Evolutionary conservation across 1,140 invertebrate species (phyloP).

Genomic region (Heliconius himera): DNA sequence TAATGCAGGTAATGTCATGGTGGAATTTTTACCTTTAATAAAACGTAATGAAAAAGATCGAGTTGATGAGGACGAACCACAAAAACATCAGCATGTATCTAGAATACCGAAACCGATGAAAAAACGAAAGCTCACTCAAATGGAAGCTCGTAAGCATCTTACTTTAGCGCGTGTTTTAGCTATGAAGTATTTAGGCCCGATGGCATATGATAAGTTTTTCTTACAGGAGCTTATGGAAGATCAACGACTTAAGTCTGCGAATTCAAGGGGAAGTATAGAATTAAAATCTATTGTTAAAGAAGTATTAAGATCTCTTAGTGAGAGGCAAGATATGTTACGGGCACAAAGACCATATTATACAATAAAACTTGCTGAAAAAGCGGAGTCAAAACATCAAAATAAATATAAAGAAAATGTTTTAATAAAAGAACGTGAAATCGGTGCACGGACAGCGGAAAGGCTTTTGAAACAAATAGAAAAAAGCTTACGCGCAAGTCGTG

Average conservation of each 20-base stretch:
- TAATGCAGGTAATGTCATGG: slow-evolving; percentile 72
- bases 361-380: slow-evolving; percentile 80
- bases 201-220: slow-evolving; percentile 82
- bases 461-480: slow-evolving; percentile 72
- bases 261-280: slow-evolving; percentile 71
- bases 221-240: slow-evolving; percentile 72
- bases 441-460: slow-evolving; percentile 72
- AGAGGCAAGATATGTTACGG: slow-evolving; percentile 80
- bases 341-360: slow-evolving; percentile 81
- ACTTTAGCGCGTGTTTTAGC: slow-evolving; percentile 77
- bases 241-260: slow-evolving; percentile 75
- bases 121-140: slow-evolving; percentile 71
- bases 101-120: slow-evolving; percentile 64
- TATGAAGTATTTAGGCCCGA: slow-evolving; percentile 82
- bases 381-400: slow-evolving; percentile 73
- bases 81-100: slow-evolving; percentile 60
- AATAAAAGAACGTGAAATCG: slow-evolving; percentile 68
- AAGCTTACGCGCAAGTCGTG: slow-evolving; percentile 67
- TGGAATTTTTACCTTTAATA: slow-evolving; percentile 72
- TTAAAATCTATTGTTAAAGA: slow-evolving; percentile 70
- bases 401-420: slow-evolving; percentile 73
- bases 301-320: slow-evolving; percentile 72
- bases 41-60: slow-evolving; percentile 62
- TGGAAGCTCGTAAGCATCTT: slow-evolving; percentile 72
- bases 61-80: slow-evolving; percentile 57